Percentiles rank a stretch among this genome's conserved stretches.
Evolutionary conservation across 1,140 invertebrate species (phyloP).

Genomic region (Drosophila parvula): DNA sequence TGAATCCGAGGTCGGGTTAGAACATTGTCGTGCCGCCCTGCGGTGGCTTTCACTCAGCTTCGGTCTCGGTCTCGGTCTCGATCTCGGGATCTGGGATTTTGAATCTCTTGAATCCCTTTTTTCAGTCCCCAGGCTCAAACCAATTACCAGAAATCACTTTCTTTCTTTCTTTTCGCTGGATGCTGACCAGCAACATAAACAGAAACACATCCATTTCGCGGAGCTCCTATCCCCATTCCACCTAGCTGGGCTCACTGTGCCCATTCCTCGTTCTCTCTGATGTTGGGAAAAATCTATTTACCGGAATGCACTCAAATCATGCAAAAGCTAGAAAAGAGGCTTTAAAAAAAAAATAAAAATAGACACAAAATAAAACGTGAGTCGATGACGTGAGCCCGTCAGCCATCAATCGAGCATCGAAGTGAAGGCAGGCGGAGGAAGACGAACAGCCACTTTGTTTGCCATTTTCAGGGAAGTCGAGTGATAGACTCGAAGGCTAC

Average conservation of each 20-base stretch:
- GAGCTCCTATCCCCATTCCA: slow-evolving; percentile 19
- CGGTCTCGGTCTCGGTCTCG: slow-evolving; percentile 12
- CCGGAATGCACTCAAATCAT: slow-evolving; percentile 57
- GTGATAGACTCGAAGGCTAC: neutral
- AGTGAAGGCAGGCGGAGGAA: neutral
- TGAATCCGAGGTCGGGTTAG: slow-evolving; percentile 22
- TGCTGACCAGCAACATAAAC: slow-evolving; percentile 31
- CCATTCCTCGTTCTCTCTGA: slow-evolving; percentile 53
- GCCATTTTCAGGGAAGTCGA: neutral
- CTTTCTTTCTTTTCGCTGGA: slow-evolving; percentile 36
- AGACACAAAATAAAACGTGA: slow-evolving; percentile 51
- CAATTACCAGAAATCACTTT: slow-evolving; percentile 70
- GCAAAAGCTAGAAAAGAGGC: slow-evolving; percentile 45
- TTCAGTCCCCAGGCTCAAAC: slow-evolving; percentile 2
- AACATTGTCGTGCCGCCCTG: slow-evolving; percentile 59
- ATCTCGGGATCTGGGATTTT: slow-evolving; percentile 6
- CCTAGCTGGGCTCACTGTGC: slow-evolving; percentile 42
- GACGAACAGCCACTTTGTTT: slow-evolving; percentile 15
- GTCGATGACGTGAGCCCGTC: slow-evolving; percentile 66
- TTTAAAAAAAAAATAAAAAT: slow-evolving; percentile 16
- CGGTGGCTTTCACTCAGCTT: slow-evolving; percentile 67
- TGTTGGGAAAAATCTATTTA: slow-evolving; percentile 70
- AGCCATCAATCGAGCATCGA: slow-evolving; percentile 67
- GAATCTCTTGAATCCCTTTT: slow-evolving; percentile 15
- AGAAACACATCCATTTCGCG: slow-evolving; percentile 12